These are phyloP conservation scores for Bombylius discolor DNA, from an alignment of 2,888 invertebrate species.

Conservation along the genomic window DNA sequence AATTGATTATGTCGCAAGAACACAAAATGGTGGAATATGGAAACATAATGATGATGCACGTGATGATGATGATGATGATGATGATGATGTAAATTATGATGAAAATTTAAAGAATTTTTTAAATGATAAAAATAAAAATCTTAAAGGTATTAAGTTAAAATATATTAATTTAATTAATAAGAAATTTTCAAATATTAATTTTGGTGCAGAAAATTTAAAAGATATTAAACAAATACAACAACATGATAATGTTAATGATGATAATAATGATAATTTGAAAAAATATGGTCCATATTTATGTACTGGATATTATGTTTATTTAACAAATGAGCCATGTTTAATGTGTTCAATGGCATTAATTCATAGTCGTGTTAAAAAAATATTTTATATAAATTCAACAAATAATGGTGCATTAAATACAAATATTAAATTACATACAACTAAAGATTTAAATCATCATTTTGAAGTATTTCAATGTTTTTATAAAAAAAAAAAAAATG, in stretches of 20 bases:
- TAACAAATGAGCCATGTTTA: conserved; percentile 76
- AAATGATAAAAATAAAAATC: conserved; percentile 24
- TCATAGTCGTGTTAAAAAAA: conserved; percentile 71
- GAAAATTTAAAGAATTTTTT: conserved; percentile 12
- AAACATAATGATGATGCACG: conserved; percentile 15
- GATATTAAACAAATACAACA: conserved; percentile 12
- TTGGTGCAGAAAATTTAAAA: conserved; percentile 39
- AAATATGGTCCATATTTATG: conserved; percentile 61
- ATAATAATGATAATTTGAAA: conserved; percentile 27
- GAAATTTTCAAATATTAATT: conserved; percentile 31
- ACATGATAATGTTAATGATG: not conserved
- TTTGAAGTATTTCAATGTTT: conserved; percentile 62
- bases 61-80: conserved; percentile 23
- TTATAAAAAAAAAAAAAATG: not conserved
- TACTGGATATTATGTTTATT: conserved; percentile 75
- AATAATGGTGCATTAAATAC: conserved; percentile 58
- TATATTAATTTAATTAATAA: conserved; percentile 32
- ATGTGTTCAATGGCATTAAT: conserved; percentile 94
- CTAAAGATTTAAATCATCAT: conserved; percentile 76
- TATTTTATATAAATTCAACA: conserved; percentile 57
- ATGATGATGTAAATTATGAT: conserved; percentile 1
- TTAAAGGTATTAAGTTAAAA: conserved; percentile 37
- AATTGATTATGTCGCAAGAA: conserved; percentile 70
- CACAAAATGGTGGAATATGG: conserved; percentile 71
- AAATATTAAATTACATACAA: conserved; percentile 59